These are phyloP conservation scores for Amblyjoppa fuscipennis DNA, from an alignment of 2,888 invertebrate species.

Conservation along the genomic window DNA sequence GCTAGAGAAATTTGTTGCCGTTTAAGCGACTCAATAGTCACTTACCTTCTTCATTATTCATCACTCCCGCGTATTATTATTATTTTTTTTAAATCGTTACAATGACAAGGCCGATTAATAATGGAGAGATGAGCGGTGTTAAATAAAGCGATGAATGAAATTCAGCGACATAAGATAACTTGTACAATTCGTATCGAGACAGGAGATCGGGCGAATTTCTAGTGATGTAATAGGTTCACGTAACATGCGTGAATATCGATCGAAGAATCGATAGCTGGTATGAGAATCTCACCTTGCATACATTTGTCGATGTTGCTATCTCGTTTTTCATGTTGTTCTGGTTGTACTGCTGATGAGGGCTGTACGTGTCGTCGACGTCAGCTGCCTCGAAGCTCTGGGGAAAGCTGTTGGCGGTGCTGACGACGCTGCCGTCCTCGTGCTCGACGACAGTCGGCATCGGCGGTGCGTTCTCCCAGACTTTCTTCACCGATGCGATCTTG, in stretches of 20 bases:
- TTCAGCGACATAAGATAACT: not conserved
- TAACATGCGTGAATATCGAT: conserved; percentile 48
- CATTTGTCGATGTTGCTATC: conserved; percentile 89
- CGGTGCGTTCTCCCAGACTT: conserved; percentile 91
- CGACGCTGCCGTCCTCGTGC: conserved; percentile 86
- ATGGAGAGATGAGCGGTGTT: conserved; percentile 20
- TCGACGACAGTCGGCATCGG: conserved; percentile 90
- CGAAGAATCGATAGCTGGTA: conserved; percentile 26
- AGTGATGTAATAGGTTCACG: conserved; percentile 78
- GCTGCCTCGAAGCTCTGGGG: conserved; percentile 84
- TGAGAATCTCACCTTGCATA: conserved; percentile 88
- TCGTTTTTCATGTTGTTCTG: conserved; percentile 86
- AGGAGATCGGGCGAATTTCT: conserved; percentile 72
- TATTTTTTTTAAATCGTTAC: not conserved
- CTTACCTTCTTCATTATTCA: conserved; percentile 29
- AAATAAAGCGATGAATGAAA: conserved; percentile 43
- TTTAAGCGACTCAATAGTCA: conserved; percentile 40
- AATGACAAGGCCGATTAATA: conserved; percentile 15
- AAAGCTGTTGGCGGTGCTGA: conserved; percentile 82
- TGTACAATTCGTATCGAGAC: not conserved
- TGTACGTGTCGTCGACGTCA: conserved; percentile 86
- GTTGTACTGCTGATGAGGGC: conserved; percentile 86
- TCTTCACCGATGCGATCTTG: conserved; percentile 97
- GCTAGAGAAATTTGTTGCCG: not conserved
- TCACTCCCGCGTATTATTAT: not conserved